Evolutionary conservation across 2,113 vertebrate species (phyloP), one percentile per base, ranked within the genome.

Genomic region (Microtus oregoni): DNA sequence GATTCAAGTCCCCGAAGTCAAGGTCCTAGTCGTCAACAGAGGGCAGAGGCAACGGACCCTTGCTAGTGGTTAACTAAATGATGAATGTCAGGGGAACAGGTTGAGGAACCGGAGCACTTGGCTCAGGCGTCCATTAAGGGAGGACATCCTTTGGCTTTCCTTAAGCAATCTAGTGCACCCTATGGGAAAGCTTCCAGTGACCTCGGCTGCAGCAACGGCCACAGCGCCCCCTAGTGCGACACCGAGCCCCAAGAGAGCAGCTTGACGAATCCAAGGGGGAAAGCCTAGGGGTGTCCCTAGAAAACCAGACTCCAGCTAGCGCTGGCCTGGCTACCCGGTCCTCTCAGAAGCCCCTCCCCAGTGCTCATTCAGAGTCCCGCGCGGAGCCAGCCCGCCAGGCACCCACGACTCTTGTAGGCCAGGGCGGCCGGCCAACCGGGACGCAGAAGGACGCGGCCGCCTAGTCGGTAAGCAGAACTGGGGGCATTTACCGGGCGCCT

Each of bases 401-500:
- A 50, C 68, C 32, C 88, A 63, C 26, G 70, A 82, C n/a, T 58
- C 79, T 35, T 0, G 30, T 81, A 95, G 91, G 92, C 94, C 96
- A 17, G 76, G 67, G 70, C 15, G n/a, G 79, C 61, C 35, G 13
- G n/a, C 63, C 26, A 20, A 68, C 41, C 28, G 35, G 78, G 77
- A 95, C 50, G 50, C 89, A 65, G 93, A 35, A n/a, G 91, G 91
- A 92, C 70, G 89, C 86, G 87, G 96, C 89, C 72, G 63, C 90
- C 91, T 88, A 41, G 65, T 86, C 58, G 58, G n/a, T 5, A 20
- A 87, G 63, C 61, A 70, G 58, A 91, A 65, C 19, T 0, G 28
- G 90, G 78, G 68, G 17, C 75, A 92, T 92, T 97, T 97, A 98
- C 94, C 96, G 0, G 65, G 83, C 91, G 52, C 55, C 94, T 89